Percentiles rank a stretch among this genome's conserved stretches.
Conservation (phyloP, 2,797 vertebrate species). For the Chrosomus eos region DNA sequence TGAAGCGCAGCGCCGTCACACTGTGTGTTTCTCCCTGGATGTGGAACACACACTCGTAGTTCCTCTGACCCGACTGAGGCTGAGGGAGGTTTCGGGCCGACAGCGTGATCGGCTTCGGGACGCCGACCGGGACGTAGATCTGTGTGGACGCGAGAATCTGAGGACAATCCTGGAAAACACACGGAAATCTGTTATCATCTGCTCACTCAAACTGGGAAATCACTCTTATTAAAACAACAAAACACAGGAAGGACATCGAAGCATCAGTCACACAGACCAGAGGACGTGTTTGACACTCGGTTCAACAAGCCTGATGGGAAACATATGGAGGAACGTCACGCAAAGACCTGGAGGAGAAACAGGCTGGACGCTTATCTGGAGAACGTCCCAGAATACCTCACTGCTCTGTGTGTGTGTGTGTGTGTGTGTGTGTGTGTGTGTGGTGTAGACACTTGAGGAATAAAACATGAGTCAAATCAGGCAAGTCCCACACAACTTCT, state of each 20-base stretch:
- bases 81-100: slow-evolving; percentile 94
- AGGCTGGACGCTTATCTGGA: slow-evolving; percentile 5
- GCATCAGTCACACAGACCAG: neutral
- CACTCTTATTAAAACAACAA: neutral
- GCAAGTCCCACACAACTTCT: neutral
- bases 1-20: slow-evolving; percentile 93
- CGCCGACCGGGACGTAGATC: slow-evolving; percentile 94
- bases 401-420: neutral
- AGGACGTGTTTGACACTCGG: neutral
- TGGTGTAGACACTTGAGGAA: neutral
- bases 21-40: slow-evolving; percentile 88
- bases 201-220: neutral
- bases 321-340: slow-evolving; percentile 9
- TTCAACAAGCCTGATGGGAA: slow-evolving; percentile 19
- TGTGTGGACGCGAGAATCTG: slow-evolving; percentile 96
- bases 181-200: neutral
- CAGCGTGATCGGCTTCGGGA: slow-evolving; percentile 95
- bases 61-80: slow-evolving; percentile 94
- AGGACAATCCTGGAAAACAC: slow-evolving; percentile 86
- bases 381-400: slow-evolving; percentile 30
- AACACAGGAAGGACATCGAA: neutral
- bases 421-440: neutral
- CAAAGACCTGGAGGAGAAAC: slow-evolving; percentile 9
- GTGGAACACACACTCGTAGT: slow-evolving; percentile 96
- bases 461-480: slow-evolving; percentile 19